Base-by-base conservation (phyloP, 2,113 vertebrate species). In the Chamaea fasciata region DNA sequence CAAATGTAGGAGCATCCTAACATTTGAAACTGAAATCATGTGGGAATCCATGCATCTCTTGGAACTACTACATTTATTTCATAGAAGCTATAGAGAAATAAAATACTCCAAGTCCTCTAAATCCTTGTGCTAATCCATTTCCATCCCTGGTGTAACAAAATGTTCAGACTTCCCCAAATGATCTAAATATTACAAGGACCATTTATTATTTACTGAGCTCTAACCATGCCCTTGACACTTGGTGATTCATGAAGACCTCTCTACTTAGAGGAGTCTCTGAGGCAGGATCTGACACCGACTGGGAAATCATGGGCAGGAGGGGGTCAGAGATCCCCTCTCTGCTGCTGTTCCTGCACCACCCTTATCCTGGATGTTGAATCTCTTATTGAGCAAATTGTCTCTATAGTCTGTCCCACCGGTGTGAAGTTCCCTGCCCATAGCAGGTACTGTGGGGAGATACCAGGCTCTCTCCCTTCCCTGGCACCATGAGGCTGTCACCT, bases 141-240 rank as follows among this genome's bases (percentile, higher is more conserved):
- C 55, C 19, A 69, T n/a, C 30, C 33, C 41, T 10, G 11, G 24
- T 60, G 21, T 63, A 63, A 59, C 11, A 87, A 75, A 80, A 83
- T 24, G 6, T 41, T 74, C 59, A 67, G 50, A 46, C 9, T 80
- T 71, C 10, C 52, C 12, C 46, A 82, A 77, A 65, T 21, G 2
- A 75, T 56, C 15, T 71, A 70, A 83, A 24, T 75, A 84, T 74
- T 74, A 53, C 62, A 85, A 78, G 15, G 65, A 83, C n/a, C 7
- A 64, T 90, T 89, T 81, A 37, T 64, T 84, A 84, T 95, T 94
- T 79, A 76, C 71, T 92, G 62, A 94, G n/a, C 18, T 76, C 53
- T 84, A 62, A 78, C 63, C 12, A 6, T 62, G 59, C 26, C 59
- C 59, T 62, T 62, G 26, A 41, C 59, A 62, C 37, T 39, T 55